These are phyloP conservation scores for Hyla sarda DNA, from an alignment of 2,113 vertebrate genomes.

Conservation along the genomic window DNA sequence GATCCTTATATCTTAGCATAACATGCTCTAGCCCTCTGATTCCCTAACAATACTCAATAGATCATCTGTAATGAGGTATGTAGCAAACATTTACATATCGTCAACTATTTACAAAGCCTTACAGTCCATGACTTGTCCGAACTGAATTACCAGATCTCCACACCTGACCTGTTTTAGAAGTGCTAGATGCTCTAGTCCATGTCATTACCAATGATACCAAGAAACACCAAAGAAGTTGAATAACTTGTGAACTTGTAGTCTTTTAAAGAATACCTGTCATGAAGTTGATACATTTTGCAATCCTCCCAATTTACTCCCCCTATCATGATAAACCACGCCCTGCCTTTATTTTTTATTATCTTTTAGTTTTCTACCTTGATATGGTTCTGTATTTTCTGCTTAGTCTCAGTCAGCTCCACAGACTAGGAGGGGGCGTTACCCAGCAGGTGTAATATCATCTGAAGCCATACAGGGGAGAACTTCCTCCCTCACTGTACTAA, in stretches of 20 bases:
- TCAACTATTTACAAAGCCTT: neutral
- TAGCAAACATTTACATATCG: slow-evolving; percentile 12
- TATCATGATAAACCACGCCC: too few species aligned
- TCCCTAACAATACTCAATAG: neutral
- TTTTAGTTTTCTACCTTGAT: too few species aligned
- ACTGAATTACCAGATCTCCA: neutral
- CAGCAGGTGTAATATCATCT: too few species aligned
- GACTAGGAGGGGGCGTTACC: too few species aligned
- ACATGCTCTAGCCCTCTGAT: slow-evolving; percentile 14
- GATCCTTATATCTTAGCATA: neutral
- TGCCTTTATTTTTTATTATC: too few species aligned
- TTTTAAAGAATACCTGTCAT: too few species aligned
- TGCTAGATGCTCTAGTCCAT: neutral
- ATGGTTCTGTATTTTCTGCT: too few species aligned
- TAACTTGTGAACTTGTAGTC: neutral
- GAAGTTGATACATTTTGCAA: too few species aligned
- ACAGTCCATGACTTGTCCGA: neutral
- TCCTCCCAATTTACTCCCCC: too few species aligned
- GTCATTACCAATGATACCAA: neutral
- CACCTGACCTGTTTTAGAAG: neutral
- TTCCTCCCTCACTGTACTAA: too few species aligned
- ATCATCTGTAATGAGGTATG: slow-evolving; percentile 23
- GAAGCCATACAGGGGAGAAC: too few species aligned
- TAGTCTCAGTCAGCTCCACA: too few species aligned
- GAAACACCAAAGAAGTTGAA: neutral